These are phyloP conservation scores for Halcyon senegalensis DNA, from an alignment of 2,113 vertebrate genomes.

Conservation along the genomic window DNA sequence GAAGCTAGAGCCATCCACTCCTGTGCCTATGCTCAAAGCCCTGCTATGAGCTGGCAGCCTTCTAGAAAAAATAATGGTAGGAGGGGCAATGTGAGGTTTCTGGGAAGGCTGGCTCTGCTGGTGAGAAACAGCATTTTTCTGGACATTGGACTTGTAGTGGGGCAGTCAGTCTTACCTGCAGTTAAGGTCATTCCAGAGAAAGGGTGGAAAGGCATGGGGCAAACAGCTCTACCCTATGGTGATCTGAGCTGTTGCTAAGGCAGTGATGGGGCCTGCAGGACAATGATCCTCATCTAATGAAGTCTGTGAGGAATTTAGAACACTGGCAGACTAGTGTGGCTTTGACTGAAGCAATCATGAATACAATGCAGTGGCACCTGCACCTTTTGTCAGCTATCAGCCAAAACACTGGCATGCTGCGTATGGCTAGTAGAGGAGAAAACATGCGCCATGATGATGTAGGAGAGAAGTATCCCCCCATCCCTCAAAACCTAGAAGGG, in stretches of 20 bases:
- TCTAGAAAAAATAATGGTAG: not conserved
- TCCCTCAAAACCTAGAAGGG: not conserved
- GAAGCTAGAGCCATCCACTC: not conserved
- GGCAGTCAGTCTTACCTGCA: not conserved
- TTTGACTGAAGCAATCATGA: not conserved
- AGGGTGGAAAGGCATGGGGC: not conserved
- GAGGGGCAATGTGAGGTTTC: not conserved
- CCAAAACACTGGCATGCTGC: not conserved
- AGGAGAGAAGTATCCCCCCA: not conserved
- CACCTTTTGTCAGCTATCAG: not conserved
- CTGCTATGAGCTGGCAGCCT: not conserved
- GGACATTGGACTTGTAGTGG: not conserved
- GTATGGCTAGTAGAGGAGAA: not conserved
- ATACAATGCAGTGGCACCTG: not conserved
- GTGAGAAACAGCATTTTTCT: not conserved
- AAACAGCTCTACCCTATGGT: not conserved
- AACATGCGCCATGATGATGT: rapidly evolving
- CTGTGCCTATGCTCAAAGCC: not conserved
- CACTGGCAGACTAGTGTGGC: not conserved
- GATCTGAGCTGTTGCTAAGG: not conserved
- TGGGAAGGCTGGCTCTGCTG: not conserved
- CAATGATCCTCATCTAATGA: not conserved
- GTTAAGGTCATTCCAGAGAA: not conserved
- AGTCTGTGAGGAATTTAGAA: not conserved
- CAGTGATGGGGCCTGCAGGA: not conserved